Percentiles rank a stretch among this genome's conserved stretches.
Evolutionary conservation across 2,797 vertebrate species (phyloP).

Genomic region (Delichon dasypus): DNA sequence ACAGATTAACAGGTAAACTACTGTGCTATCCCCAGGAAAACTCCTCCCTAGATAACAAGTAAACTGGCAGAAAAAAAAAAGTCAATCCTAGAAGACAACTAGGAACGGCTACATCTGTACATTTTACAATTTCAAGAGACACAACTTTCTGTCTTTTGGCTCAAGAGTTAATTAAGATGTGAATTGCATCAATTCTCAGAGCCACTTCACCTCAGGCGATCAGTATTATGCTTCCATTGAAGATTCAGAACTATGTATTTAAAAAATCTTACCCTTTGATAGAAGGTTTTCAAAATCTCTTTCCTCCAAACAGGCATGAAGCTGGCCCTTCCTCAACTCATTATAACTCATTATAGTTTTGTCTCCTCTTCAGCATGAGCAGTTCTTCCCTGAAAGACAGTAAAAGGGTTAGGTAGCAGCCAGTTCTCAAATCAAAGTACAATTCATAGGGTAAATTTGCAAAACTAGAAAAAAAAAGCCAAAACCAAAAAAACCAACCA

Average conservation of each 20-base stretch:
- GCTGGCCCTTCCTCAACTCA: not conserved
- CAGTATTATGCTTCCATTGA: not conserved
- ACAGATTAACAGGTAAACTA: not conserved
- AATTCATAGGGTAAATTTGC: not conserved
- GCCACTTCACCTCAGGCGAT: not conserved
- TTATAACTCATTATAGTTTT: not conserved
- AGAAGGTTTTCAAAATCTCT: not conserved
- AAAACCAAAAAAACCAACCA: not conserved
- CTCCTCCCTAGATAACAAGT: not conserved
- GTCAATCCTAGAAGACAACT: not conserved
- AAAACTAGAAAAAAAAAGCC: not conserved
- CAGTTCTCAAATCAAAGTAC: not conserved
- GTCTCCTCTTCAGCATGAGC: not conserved
- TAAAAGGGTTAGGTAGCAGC: not conserved
- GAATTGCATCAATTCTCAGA: not conserved
- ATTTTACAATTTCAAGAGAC: not conserved
- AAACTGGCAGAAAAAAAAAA: not conserved
- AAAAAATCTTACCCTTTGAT: conserved; percentile 17
- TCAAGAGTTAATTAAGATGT: not conserved
- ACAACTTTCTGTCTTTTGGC: not conserved
- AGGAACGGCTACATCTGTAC: not conserved
- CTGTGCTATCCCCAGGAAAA: not conserved
- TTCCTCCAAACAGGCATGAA: not conserved
- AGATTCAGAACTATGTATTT: not conserved
- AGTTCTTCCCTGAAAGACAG: not conserved